Evolutionary conservation across 2,113 vertebrate genomes (phyloP), one percentile per base, ranked within the genome.

Genomic region (Myodes glareolus): DNA sequence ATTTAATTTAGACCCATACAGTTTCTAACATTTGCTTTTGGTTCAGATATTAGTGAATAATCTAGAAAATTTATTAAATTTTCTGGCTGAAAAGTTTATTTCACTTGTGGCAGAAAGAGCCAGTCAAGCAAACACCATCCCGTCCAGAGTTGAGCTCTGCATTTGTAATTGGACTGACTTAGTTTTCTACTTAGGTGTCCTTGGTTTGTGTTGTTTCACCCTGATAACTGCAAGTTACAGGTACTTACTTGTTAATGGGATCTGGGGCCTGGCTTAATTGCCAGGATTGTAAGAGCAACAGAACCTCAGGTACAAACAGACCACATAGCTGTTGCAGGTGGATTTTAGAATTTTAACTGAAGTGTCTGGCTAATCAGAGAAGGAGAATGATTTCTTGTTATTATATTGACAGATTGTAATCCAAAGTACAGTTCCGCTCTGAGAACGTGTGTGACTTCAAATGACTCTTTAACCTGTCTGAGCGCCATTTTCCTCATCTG

Each of bases 11-110:
- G 47, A 52, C 31, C 31, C 55, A 85, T 29, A 29, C 81, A 72
- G 63, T 94, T 95, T 92, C 33, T 72, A 91, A 10, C 91, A 87
- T 70, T 95, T 87, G n/a, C 36, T 39, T 91, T 95, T 96, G 47
- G 45, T 95, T 90, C 75, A 88, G 13, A 5, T 95, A 82, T 75
- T 47, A 86, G 0, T 89, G 58, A 86, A 87, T 80, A 90, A 82
- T 63, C 76, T 52, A 82, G 81, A 95, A 93, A 68, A 78, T 25
- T 89, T 91, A 45, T 65, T 93, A 67, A 42, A 27, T 96, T 80
- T 97, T 78, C 90, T 91, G 12, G 23, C 36, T 93, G 75, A 9
- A 72, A n/a, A n/a, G n/a, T 87, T 42, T 89, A 42, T 52, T 84
- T 93, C 42, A 45, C 33, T 92, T 67, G 7, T 80, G n/a, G 86